Evolutionary conservation across 2,113 vertebrate genomes (phyloP).

Genomic region (Probosciger aterrimus): DNA sequence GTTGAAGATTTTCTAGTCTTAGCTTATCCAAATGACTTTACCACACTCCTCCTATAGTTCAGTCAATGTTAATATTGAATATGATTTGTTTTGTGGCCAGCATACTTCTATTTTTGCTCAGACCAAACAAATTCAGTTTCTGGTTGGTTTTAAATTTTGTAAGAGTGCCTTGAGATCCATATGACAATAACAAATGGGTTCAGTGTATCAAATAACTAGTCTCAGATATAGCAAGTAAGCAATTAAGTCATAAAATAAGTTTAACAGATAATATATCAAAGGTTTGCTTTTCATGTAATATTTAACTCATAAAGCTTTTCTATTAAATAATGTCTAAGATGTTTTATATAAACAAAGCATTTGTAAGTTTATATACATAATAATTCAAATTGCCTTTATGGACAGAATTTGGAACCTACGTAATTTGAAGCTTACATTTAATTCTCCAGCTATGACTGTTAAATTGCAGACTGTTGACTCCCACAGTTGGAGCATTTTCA

Average conservation of each 20-base stretch:
- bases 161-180: not conserved
- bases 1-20: slow-evolving; percentile 1
- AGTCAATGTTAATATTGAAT: not conserved
- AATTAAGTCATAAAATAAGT: not conserved
- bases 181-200: not conserved
- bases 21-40: slow-evolving; percentile 28
- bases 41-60: not conserved
- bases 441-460: not conserved
- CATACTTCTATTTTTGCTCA: not conserved
- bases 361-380: not conserved
- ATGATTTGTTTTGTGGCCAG: slow-evolving; percentile 15
- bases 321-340: not conserved
- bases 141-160: not conserved
- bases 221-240: not conserved
- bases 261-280: slow-evolving; percentile 8
- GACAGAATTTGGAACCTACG: not conserved
- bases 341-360: not conserved
- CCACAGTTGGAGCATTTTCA: not conserved
- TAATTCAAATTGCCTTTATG: not conserved
- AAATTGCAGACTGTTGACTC: not conserved
- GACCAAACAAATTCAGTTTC: slow-evolving; percentile 22
- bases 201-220: not conserved
- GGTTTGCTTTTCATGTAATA: not conserved
- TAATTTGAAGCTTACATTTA: not conserved
- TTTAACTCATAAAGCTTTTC: not conserved